Evolutionary conservation across 1,140 invertebrate genomes (phyloP).

Genomic region (Mizuhopecten yessoensis): DNA sequence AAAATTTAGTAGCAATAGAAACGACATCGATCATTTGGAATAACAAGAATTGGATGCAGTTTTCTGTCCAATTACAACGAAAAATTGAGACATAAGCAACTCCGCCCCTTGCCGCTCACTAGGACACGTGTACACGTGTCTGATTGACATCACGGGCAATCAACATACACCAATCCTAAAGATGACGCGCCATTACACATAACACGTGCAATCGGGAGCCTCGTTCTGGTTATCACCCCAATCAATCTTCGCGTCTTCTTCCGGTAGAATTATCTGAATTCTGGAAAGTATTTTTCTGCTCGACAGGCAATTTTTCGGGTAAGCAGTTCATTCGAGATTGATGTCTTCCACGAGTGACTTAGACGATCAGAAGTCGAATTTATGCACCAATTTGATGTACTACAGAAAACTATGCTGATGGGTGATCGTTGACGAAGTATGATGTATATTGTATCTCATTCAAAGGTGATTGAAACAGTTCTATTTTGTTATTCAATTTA

Average conservation of each 20-base stretch:
- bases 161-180: no score
- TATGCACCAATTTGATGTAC: background rate
- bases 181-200: background rate
- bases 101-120: no score
- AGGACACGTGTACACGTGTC: no score
- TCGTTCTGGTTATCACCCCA: background rate
- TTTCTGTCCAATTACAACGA: no score
- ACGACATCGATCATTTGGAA: no score
- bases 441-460: no score
- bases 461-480: no score
- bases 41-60: no score
- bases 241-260: constrained; percentile 1
- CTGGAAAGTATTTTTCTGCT: constrained; percentile 8
- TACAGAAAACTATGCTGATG: background rate
- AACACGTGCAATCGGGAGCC: background rate
- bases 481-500: no score
- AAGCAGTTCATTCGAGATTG: background rate
- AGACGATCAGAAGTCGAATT: background rate
- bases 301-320: background rate
- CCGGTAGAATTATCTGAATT: background rate
- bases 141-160: no score
- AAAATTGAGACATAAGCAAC: no score
- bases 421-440: background rate
- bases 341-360: background rate
- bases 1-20: no score